Conservation (phyloP, 2,888 invertebrate genomes). For the Drosophila demipolita region DNA sequence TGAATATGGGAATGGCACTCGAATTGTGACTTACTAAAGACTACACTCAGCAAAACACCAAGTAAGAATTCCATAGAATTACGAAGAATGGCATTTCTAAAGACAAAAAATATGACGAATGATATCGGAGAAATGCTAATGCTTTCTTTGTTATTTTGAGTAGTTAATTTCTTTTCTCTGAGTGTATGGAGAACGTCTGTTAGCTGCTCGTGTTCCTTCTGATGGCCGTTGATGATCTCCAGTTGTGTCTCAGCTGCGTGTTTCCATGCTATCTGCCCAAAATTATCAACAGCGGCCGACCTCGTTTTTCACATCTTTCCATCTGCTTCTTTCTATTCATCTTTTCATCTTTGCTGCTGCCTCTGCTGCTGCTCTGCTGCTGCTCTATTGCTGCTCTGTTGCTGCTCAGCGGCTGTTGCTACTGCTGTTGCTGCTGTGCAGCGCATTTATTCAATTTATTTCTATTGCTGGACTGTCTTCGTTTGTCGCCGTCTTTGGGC, state of each 20-base stretch:
- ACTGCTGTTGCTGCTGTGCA: slow-evolving; percentile 52
- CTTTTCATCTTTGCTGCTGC: slow-evolving; percentile 31
- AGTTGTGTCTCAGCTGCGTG: slow-evolving; percentile 47
- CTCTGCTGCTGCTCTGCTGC: slow-evolving; percentile 5
- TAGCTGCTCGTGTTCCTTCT: slow-evolving; percentile 15
- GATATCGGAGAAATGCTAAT: background rate
- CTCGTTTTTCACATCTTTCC: slow-evolving; percentile 52
- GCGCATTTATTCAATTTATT: slow-evolving; percentile 79
- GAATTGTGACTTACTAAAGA: slow-evolving; percentile 26
- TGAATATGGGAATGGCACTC: slow-evolving; percentile 62
- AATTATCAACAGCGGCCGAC: slow-evolving; percentile 71
- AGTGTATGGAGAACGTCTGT: slow-evolving; percentile 7
- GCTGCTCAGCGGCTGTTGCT: slow-evolving; percentile 13
- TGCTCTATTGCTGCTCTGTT: slow-evolving; percentile 23
- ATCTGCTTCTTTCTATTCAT: slow-evolving; percentile 19
- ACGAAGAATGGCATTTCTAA: background rate
- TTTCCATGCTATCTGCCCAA: slow-evolving; percentile 72
- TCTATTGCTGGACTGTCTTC: slow-evolving; percentile 63
- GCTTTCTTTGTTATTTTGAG: background rate
- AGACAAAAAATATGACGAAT: background rate
- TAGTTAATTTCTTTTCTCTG: background rate
- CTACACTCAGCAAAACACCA: background rate
- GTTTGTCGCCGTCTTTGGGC: slow-evolving; percentile 62
- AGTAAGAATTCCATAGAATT: background rate
- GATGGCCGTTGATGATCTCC: slow-evolving; percentile 60